Conservation (phyloP, 2,797 vertebrate genomes). For the Notamacropus eugenii region DNA sequence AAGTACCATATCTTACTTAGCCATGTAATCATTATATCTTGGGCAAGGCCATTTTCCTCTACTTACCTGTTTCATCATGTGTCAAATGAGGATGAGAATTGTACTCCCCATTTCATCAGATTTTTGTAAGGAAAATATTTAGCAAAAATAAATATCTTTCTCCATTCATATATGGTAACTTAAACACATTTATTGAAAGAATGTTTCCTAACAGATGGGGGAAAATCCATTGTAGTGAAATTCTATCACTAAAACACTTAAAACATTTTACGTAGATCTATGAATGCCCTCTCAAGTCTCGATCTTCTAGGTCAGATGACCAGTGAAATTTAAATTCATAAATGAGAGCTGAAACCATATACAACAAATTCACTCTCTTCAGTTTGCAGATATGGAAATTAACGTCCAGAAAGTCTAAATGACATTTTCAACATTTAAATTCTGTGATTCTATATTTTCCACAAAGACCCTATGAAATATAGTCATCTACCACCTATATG, state of each 20-base stretch:
- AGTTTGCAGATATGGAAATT: slow-evolving; percentile 33
- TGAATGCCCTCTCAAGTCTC: slow-evolving; percentile 24
- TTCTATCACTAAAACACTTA: background rate
- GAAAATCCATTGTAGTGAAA: background rate
- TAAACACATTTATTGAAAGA: background rate
- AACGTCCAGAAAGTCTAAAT: slow-evolving; percentile 45
- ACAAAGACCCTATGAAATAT: slow-evolving; percentile 61
- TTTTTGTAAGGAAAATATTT: background rate
- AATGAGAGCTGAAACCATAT: slow-evolving; percentile 40
- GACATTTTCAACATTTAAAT: slow-evolving; percentile 54
- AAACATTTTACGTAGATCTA: background rate
- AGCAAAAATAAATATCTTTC: background rate
- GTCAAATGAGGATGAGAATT: slow-evolving; percentile 49
- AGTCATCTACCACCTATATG: slow-evolving; percentile 53
- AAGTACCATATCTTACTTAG: background rate
- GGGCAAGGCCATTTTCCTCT: slow-evolving; percentile 3
- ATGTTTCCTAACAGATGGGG: background rate
- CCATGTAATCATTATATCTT: background rate
- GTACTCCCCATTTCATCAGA: background rate
- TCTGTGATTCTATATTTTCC: slow-evolving; percentile 44
- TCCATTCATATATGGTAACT: background rate
- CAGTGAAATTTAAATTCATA: slow-evolving; percentile 55
- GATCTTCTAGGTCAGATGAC: slow-evolving; percentile 35
- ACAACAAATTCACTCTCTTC: slow-evolving; percentile 24
- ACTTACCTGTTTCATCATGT: slow-evolving; percentile 45